Conservation (phyloP, 2,888 invertebrate species). For the Ceramica pisi region DNA sequence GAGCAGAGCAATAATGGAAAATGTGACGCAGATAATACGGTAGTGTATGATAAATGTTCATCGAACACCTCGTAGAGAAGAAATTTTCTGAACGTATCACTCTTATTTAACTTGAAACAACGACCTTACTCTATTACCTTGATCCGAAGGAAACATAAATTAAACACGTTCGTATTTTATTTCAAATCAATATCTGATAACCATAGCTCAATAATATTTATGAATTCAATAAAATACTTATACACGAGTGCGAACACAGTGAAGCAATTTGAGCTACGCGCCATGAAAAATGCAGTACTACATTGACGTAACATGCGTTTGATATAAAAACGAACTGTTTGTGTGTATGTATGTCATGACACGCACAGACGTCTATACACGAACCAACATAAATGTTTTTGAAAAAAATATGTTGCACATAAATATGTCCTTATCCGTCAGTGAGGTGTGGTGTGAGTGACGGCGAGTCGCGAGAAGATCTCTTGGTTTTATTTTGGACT, state of each 20-base stretch:
- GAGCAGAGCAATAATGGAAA: no score
- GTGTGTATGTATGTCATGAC: conserved; percentile 54
- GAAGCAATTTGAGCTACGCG: conserved; percentile 55
- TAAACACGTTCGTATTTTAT: conserved; percentile 4
- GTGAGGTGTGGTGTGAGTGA: conserved; percentile 35
- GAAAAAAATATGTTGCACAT: conserved; percentile 68
- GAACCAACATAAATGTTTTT: conserved; percentile 66
- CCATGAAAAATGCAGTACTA: conserved; percentile 63
- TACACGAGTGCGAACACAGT: conserved; percentile 48
- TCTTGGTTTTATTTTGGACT: not conserved
- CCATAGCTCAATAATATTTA: conserved; percentile 49
- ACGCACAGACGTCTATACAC: conserved; percentile 63
- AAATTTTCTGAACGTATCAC: not conserved
- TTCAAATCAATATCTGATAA: conserved; percentile 35
- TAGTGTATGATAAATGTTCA: no score
- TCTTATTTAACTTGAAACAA: not conserved
- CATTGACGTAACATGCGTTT: conserved; percentile 63
- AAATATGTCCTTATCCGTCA: conserved; percentile 70
- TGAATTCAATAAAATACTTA: conserved; percentile 46
- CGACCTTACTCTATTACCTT: not conserved
- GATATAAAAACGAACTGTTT: conserved; percentile 53
- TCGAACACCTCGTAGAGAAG: not conserved
- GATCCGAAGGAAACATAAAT: conserved; percentile 34
- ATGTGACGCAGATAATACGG: no score
- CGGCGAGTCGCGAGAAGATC: conserved; percentile 17